phyloP scores from a whole-genome alignment of 2,113 vertebrate genomes.

The Sylvietta virens region DNA sequence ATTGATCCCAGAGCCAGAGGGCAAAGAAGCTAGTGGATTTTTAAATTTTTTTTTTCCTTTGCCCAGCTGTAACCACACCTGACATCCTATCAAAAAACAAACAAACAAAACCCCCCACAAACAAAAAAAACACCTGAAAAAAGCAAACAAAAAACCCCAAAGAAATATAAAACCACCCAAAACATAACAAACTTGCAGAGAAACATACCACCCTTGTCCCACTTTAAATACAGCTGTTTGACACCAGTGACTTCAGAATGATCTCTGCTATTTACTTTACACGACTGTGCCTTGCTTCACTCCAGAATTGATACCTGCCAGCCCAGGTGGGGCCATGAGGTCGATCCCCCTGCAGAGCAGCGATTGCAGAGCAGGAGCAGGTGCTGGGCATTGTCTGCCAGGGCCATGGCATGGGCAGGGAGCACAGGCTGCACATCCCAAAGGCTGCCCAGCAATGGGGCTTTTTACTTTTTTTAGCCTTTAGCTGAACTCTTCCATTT shows the following conservation, averaged over 20 bases:
- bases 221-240: neutral
- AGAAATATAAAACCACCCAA: neutral
- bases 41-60: neutral
- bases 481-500: neutral
- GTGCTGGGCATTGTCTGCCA: accelerated
- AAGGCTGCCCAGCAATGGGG: neutral
- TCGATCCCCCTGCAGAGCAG: neutral
- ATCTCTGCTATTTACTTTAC: neutral
- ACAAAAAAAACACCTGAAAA: neutral
- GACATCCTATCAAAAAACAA: neutral
- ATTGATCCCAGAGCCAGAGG: neutral
- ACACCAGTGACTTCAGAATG: neutral
- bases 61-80: neutral
- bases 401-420: accelerated
- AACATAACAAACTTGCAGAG: neutral
- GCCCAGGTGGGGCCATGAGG: neutral
- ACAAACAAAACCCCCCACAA: neutral
- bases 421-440: neutral
- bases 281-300: neutral
- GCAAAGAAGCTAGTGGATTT: neutral
- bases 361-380: neutral
- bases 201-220: neutral
- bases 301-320: neutral
- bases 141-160: neutral
- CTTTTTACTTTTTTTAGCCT: neutral